A percentile compares a stretch with the other conserved stretches of the same genome.
Evolutionary conservation across 2,113 vertebrate genomes (phyloP).

Genomic region (Apistogramma diplotaenia): DNA sequence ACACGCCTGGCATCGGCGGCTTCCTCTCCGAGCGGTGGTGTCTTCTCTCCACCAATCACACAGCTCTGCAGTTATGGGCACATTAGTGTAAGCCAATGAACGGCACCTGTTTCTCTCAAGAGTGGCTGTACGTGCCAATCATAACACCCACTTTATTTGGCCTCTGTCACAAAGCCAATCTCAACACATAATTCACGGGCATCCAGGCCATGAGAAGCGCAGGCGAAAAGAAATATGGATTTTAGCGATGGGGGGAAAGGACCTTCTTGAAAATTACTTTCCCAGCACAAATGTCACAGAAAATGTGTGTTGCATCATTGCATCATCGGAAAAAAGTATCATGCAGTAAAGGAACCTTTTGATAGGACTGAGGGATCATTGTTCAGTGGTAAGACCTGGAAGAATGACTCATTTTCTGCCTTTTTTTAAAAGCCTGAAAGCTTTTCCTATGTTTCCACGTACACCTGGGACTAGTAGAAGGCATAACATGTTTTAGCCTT

Average conservation of each 20-base stretch:
- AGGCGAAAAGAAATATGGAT: conserved; percentile 55
- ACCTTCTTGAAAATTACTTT: conserved; percentile 56
- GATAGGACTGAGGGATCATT: conserved; percentile 63
- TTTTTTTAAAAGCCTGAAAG: conserved; percentile 46
- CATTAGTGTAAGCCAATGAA: conserved; percentile 67
- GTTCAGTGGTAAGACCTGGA: conserved; percentile 50
- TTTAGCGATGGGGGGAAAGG: conserved; percentile 32
- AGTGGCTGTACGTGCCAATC: conserved; percentile 60
- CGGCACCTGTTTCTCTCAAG: conserved; percentile 65
- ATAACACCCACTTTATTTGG: conserved; percentile 72
- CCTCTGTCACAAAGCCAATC: conserved; percentile 59
- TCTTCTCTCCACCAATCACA: conserved; percentile 59
- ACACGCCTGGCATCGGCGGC: conserved; percentile 45
- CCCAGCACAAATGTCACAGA: conserved; percentile 48
- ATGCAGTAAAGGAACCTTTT: conserved; percentile 40
- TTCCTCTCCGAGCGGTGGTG: conserved; percentile 33
- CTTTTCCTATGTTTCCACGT: conserved; percentile 13
- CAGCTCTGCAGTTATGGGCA: conserved; percentile 43
- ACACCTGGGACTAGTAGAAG: neutral
- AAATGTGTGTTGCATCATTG: conserved; percentile 59
- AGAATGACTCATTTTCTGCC: conserved; percentile 51
- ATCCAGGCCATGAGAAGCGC: conserved; percentile 40
- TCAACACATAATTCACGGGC: conserved; percentile 59
- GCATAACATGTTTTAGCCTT: conserved; percentile 1
- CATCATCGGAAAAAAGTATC: conserved; percentile 58